phyloP scores from a whole-genome alignment of 2,113 vertebrate species.

The Eubucco bourcierii region DNA sequence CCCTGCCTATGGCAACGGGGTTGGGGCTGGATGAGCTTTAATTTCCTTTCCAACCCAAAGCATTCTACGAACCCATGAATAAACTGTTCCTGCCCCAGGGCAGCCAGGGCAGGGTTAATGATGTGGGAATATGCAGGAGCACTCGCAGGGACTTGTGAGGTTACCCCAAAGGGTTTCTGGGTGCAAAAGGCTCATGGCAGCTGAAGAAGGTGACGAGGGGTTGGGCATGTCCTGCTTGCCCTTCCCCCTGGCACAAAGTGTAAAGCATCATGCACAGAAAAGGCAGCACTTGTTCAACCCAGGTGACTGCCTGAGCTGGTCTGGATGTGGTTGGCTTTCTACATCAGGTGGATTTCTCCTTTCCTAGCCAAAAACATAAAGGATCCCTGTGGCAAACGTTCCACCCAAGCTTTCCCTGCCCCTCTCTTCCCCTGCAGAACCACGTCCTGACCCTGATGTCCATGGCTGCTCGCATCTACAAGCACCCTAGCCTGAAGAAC shows the following conservation, averaged over 20 bases:
- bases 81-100: not conserved
- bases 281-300: not conserved
- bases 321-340: not conserved
- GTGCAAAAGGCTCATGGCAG: not conserved
- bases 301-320: not conserved
- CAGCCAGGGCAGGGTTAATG: not conserved
- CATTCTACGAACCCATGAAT: no score
- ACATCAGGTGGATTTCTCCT: not conserved
- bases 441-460: slow-evolving; percentile 92
- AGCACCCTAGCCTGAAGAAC: slow-evolving; percentile 93
- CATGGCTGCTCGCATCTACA: slow-evolving; percentile 88
- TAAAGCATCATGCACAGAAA: not conserved
- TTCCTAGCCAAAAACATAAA: not conserved
- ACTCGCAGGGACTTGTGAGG: not conserved
- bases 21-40: no score
- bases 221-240: not conserved
- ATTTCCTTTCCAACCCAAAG: no score
- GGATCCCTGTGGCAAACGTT: rapidly evolving
- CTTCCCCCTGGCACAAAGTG: not conserved
- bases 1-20: no score
- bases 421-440: slow-evolving; percentile 72
- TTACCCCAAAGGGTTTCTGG: not conserved
- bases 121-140: not conserved
- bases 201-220: not conserved
- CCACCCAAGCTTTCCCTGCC: not conserved